These are phyloP conservation scores for Taenioides sp. DNA, from an alignment of 2,797 vertebrate genomes.

Conservation along the genomic window DNA sequence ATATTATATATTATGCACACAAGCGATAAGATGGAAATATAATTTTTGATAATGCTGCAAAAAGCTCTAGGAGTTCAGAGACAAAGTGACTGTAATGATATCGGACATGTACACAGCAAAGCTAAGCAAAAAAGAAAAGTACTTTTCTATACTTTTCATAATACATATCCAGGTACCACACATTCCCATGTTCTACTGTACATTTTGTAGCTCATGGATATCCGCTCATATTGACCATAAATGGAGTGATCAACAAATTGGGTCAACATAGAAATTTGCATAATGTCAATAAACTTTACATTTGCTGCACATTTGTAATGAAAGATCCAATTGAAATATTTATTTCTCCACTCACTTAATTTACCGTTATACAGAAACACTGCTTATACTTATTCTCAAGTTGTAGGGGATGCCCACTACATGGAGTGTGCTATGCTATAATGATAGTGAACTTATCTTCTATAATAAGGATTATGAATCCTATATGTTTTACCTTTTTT, in stretches of 20 bases:
- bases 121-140: no score
- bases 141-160: no score
- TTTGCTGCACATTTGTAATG: no score
- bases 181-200: no score
- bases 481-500: constrained; percentile 1
- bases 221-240: background rate
- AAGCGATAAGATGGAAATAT: background rate
- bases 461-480: background rate
- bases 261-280: background rate
- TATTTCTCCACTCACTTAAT: no score
- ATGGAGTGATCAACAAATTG: background rate
- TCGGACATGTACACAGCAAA: no score
- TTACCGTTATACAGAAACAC: background rate
- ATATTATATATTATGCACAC: background rate
- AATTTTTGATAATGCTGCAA: background rate
- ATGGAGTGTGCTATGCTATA: background rate
- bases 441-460: background rate
- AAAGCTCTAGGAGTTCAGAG: background rate
- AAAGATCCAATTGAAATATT: no score
- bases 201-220: background rate
- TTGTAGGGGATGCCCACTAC: background rate
- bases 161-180: no score
- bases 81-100: background rate
- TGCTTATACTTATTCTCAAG: background rate
- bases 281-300: background rate